phyloP scores from a whole-genome alignment of 2,113 vertebrate species.

The Buteo buteo region DNA sequence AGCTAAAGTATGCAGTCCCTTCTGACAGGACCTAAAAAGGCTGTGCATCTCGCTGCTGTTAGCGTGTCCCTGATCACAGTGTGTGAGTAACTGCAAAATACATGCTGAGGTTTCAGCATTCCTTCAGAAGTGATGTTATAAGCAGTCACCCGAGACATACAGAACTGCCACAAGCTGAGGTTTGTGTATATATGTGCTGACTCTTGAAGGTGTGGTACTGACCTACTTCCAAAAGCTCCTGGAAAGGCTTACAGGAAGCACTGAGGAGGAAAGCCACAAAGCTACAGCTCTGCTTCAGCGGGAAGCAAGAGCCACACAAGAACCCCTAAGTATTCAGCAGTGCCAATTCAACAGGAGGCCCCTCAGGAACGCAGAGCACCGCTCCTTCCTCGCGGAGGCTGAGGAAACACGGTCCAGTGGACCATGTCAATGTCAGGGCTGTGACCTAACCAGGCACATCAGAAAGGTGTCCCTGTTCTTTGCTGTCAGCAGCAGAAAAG shows the following conservation, averaged over 20 bases:
- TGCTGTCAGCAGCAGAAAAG: not conserved
- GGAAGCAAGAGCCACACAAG: not conserved
- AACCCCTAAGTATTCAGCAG: not conserved
- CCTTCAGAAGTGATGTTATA: not conserved
- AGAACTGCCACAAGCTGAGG: not conserved
- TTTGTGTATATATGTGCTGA: not conserved
- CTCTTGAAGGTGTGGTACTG: not conserved
- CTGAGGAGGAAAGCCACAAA: constrained; percentile 11
- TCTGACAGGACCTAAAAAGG: not conserved
- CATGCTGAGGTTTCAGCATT: not conserved
- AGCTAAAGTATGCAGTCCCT: not conserved
- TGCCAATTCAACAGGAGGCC: not conserved
- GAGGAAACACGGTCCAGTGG: not conserved
- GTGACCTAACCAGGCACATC: not conserved
- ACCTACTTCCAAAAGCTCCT: constrained; percentile 23
- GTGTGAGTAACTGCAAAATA: not conserved
- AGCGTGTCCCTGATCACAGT: not conserved
- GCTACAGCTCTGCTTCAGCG: not conserved
- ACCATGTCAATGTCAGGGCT: not conserved
- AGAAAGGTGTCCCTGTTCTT: not conserved
- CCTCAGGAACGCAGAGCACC: not conserved
- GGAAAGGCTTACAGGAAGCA: constrained; percentile 8
- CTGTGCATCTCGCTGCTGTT: not conserved
- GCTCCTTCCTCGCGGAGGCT: not conserved
- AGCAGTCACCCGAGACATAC: not conserved